Percentiles rank a stretch among this genome's conserved stretches.
Conservation (phyloP, 92 coral and sea anemone genomes). For the Zoanthus gigantus region DNA sequence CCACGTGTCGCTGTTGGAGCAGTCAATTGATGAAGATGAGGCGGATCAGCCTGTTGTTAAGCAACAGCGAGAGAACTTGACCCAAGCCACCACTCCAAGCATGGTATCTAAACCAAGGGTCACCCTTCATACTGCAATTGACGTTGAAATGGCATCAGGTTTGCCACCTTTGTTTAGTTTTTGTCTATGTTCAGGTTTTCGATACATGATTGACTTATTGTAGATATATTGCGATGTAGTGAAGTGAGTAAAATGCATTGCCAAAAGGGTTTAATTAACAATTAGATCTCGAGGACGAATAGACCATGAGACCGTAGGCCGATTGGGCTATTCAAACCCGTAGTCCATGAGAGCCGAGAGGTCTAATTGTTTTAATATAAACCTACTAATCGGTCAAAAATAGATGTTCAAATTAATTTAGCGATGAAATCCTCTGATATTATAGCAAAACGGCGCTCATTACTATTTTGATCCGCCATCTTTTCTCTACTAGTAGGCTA, state of each 20-base stretch:
- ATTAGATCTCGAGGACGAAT: no score
- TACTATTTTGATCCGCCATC: no score
- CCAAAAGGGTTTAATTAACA: no score
- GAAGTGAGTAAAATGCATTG: not conserved
- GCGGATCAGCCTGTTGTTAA: constrained; percentile 71
- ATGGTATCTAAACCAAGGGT: constrained; percentile 56
- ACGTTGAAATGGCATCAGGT: constrained; percentile 95
- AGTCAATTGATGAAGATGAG: constrained; percentile 88
- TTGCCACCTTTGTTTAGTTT: not conserved
- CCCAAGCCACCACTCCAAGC: constrained; percentile 60
- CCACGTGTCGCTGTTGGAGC: constrained; percentile 92
- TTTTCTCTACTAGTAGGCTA: no score
- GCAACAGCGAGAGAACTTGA: constrained; percentile 64
- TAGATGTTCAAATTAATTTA: no score
- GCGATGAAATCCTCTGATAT: no score
- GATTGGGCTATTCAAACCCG: no score
- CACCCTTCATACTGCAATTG: constrained; percentile 86
- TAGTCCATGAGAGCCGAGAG: no score
- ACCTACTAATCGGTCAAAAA: no score
- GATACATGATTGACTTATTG: not conserved
- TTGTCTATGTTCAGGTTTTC: not conserved
- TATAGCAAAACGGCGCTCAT: no score
- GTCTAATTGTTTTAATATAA: no score
- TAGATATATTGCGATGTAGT: not conserved
- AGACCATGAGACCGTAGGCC: no score